phyloP scores from a whole-genome alignment of 2,888 invertebrate species.

The Conomelus anceps region DNA sequence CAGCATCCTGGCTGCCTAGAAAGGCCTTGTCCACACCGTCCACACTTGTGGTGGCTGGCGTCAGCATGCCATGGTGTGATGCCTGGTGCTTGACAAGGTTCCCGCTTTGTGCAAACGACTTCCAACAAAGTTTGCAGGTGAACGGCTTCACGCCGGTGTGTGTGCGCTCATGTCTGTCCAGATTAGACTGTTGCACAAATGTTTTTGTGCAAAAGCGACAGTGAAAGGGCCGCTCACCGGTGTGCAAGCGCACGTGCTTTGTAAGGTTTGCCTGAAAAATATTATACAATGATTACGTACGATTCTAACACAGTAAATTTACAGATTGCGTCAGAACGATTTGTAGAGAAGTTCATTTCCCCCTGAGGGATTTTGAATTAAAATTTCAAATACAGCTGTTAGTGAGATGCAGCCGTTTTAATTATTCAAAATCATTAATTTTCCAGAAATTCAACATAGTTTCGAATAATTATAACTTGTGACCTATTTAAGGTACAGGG shows the following conservation, averaged over 20 bases:
- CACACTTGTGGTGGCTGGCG: background rate
- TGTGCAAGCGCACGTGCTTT: conserved; percentile 33
- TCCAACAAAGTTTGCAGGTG: conserved; percentile 32
- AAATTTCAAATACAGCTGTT: too few species aligned
- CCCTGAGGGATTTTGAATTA: too few species aligned
- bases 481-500: too few species aligned
- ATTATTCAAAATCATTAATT: too few species aligned
- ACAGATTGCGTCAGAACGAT: background rate
- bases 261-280: conserved; percentile 29
- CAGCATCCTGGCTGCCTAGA: background rate
- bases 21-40: background rate
- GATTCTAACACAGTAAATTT: background rate
- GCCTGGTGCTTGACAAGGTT: conserved; percentile 34
- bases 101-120: conserved; percentile 32
- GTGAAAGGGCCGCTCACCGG: conserved; percentile 32
- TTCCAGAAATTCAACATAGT: too few species aligned
- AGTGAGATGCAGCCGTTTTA: too few species aligned
- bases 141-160: conserved; percentile 35
- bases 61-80: conserved; percentile 24
- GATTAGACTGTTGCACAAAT: conserved; percentile 34
- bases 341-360: background rate
- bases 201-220: conserved; percentile 33
- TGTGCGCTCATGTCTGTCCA: conserved; percentile 34
- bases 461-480: too few species aligned
- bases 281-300: background rate